Conservation (phyloP, 2,113 vertebrate species). For the Thryonomys swinderianus region DNA sequence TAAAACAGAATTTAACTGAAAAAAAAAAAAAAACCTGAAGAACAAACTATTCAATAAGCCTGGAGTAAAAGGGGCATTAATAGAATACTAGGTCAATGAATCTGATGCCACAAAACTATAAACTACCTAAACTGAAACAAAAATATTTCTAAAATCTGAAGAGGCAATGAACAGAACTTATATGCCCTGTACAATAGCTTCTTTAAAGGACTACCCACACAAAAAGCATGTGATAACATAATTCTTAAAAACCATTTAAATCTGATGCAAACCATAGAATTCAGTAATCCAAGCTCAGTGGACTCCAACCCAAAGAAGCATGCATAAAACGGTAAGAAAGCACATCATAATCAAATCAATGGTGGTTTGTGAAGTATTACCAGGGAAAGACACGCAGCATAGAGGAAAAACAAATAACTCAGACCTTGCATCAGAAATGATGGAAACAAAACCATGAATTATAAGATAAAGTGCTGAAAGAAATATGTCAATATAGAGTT, state of each 20-base stretch:
- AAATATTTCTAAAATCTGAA: not conserved
- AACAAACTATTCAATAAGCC: not conserved
- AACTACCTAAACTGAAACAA: not conserved
- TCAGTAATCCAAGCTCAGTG: not conserved
- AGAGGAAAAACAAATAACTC: not conserved
- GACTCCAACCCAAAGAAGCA: not conserved
- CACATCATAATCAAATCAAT: not conserved
- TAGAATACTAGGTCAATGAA: not conserved
- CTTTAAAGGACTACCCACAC: not conserved
- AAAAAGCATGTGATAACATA: not conserved
- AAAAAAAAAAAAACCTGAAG: not conserved
- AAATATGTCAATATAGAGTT: not conserved
- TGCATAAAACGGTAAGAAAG: not conserved
- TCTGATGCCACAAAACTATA: not conserved
- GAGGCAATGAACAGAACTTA: not conserved
- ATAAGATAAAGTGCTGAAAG: not conserved
- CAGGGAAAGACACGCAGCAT: not conserved
- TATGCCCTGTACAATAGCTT: not conserved
- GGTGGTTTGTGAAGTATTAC: not conserved
- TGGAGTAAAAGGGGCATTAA: not conserved
- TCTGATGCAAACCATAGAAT: not conserved
- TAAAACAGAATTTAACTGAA: not conserved
- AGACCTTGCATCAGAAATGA: not conserved
- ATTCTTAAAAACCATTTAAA: not conserved
- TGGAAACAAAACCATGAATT: not conserved